Percentiles rank a stretch among this genome's conserved stretches.
phyloP scores from a whole-genome alignment of 2,797 vertebrate species.

The Menidia menidia region DNA sequence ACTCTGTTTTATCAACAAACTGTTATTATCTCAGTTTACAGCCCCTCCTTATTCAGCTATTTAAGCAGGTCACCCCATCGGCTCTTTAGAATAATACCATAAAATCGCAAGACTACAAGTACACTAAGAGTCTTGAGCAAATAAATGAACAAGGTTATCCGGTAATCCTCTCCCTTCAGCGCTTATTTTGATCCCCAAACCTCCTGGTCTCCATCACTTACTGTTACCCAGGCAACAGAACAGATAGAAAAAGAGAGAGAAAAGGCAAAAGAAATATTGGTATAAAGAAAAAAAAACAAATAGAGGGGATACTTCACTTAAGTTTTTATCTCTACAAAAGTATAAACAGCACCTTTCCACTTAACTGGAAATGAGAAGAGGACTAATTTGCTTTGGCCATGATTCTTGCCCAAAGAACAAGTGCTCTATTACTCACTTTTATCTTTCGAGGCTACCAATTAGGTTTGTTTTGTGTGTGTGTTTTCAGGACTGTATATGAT shows the following conservation, averaged over 20 bases:
- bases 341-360: constrained; percentile 30
- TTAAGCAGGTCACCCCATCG: not conserved
- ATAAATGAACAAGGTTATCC: constrained; percentile 50
- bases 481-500: not conserved
- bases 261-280: constrained; percentile 54
- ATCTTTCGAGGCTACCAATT: constrained; percentile 35
- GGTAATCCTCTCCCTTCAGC: constrained; percentile 66
- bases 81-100: constrained; percentile 2
- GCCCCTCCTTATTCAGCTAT: not conserved
- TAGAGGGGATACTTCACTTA: constrained; percentile 31
- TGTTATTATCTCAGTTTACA: constrained; percentile 1
- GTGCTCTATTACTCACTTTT: constrained; percentile 32
- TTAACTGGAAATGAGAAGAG: constrained; percentile 36
- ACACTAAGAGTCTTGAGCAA: constrained; percentile 9
- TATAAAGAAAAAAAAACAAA: constrained; percentile 34
- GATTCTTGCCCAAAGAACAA: constrained; percentile 41
- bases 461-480: constrained; percentile 4
- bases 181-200: constrained; percentile 66
- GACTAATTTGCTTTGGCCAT: constrained; percentile 48
- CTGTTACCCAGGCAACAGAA: constrained; percentile 83
- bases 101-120: not conserved
- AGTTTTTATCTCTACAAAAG: constrained; percentile 42
- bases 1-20: not conserved
- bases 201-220: constrained; percentile 78
- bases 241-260: constrained; percentile 44